Percentiles rank a stretch among this genome's conserved stretches.
Evolutionary conservation across 2,113 vertebrate species (phyloP).

Genomic region (Reinhardtius hippoglossoides): DNA sequence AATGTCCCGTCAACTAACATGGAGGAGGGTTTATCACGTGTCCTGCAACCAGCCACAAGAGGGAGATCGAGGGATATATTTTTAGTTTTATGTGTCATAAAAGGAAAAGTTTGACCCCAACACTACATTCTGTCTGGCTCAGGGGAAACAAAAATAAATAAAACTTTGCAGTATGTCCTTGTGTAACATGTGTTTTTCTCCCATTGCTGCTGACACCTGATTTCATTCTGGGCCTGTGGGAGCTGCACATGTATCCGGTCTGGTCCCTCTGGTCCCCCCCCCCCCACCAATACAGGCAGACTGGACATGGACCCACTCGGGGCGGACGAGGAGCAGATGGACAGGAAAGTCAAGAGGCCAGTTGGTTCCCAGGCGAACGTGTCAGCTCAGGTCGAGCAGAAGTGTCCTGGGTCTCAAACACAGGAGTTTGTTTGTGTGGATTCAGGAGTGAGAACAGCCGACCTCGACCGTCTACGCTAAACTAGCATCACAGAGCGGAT

Average conservation of each 20-base stretch:
- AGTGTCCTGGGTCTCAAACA: not conserved
- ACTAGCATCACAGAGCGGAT: too few species aligned
- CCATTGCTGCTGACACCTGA: not conserved
- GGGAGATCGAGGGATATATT: too few species aligned
- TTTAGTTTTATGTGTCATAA: too few species aligned
- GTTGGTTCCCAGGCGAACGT: not conserved
- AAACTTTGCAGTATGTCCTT: not conserved
- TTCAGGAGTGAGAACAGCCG: too few species aligned
- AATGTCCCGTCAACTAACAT: too few species aligned
- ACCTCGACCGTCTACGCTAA: too few species aligned
- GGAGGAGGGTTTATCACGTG: too few species aligned
- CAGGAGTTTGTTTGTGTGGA: too few species aligned
- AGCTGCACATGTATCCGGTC: not conserved
- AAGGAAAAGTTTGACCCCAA: too few species aligned
- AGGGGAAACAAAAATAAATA: too few species aligned
- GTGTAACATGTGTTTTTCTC: not conserved
- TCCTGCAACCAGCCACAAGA: too few species aligned
- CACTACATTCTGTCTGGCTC: too few species aligned
- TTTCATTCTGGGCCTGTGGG: not conserved
- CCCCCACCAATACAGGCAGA: not conserved
- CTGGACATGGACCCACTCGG: constrained; percentile 18
- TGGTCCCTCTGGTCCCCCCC: not conserved
- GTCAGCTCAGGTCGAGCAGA: constrained; percentile 3
- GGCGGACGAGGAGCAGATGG: constrained; percentile 23
- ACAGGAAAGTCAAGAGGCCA: not conserved